Percentiles rank a stretch among this genome's conserved stretches.
Conservation (phyloP, 2,113 vertebrate species). For the Vireo altiloquus region DNA sequence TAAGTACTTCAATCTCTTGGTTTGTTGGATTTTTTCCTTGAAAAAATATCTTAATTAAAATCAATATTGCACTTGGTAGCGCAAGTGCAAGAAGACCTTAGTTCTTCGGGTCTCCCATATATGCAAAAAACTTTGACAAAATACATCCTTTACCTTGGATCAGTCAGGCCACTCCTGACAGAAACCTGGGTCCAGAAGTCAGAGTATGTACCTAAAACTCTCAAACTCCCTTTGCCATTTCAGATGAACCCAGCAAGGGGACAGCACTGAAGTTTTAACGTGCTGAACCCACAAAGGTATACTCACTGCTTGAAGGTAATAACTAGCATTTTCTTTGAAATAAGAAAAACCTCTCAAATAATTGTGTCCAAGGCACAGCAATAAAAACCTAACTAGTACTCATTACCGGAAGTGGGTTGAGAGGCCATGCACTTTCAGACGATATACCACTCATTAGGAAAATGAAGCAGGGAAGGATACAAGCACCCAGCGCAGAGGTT, state of each 20-base stretch:
- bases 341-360: neutral
- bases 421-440: neutral
- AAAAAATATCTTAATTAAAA: neutral
- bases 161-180: neutral
- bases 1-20: neutral
- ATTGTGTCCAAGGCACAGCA: neutral
- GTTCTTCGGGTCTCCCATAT: neutral
- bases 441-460: fast-evolving
- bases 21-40: neutral
- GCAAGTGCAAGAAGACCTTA: neutral
- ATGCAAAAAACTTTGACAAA: neutral
- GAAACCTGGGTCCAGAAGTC: neutral
- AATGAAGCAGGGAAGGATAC: neutral
- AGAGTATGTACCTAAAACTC: neutral
- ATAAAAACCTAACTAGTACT: neutral
- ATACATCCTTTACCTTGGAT: neutral
- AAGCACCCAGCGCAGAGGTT: neutral
- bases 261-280: fast-evolving
- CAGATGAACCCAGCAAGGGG: fast-evolving
- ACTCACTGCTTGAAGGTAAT: fast-evolving
- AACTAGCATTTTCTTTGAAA: neutral
- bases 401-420: fast-evolving
- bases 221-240: neutral
- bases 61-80: too few relatives aligned
- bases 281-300: neutral